Percentiles rank a stretch among this genome's conserved stretches.
Evolutionary conservation across 1,140 invertebrate species (phyloP).

Genomic region (Brachystomella parvula): DNA sequence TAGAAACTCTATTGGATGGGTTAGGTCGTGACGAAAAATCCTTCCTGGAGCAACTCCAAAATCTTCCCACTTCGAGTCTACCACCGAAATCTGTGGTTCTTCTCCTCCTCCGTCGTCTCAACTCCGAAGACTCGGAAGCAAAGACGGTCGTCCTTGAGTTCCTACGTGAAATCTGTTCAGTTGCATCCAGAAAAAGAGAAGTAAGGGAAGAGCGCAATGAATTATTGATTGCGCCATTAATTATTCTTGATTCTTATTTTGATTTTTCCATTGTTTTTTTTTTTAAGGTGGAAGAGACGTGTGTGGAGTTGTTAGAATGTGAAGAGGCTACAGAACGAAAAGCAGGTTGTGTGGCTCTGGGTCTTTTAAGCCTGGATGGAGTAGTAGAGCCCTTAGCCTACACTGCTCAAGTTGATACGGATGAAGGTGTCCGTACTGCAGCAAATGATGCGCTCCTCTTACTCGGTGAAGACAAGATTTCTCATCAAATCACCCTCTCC

Average conservation of each 20-base stretch:
- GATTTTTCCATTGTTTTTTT: not conserved
- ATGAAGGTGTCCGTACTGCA: conserved; percentile 39
- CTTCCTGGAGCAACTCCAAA: not conserved
- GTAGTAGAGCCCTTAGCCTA: conserved; percentile 42
- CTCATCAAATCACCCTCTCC: conserved; percentile 14
- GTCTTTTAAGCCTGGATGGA: conserved; percentile 40
- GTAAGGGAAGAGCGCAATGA: not conserved
- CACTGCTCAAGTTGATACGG: conserved; percentile 39
- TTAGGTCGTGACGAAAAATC: not conserved
- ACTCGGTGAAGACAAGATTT: conserved; percentile 19
- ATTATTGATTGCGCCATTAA: not conserved
- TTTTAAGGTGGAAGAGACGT: conserved; percentile 25
- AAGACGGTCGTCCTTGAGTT: not conserved
- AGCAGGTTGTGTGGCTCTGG: conserved; percentile 41
- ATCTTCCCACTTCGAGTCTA: not conserved
- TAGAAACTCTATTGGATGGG: not conserved
- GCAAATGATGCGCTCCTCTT: conserved; percentile 28
- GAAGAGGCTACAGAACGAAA: conserved; percentile 39
- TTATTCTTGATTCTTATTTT: not conserved
- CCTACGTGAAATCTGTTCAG: not conserved
- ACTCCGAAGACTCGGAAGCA: not conserved
- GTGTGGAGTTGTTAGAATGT: conserved; percentile 29
- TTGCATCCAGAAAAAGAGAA: not conserved
- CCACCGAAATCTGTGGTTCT: not conserved
- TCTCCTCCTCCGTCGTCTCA: not conserved